A percentile compares a stretch with the other conserved stretches of the same genome.
phyloP scores from a whole-genome alignment of 2,113 vertebrate species.

The Bucco capensis region DNA sequence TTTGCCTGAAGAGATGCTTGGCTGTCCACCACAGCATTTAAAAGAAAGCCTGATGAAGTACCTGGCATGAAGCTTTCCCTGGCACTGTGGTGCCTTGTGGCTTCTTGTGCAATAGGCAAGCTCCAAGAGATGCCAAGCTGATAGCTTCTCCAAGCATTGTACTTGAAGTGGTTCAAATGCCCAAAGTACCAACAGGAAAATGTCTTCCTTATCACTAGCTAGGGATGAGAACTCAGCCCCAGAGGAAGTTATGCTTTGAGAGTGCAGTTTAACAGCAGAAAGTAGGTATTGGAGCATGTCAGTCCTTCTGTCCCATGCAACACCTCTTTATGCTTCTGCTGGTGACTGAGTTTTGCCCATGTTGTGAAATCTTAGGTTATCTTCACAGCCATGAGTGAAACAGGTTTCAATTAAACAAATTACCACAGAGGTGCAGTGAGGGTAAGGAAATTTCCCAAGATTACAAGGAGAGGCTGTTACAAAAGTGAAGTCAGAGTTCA shows the following conservation, averaged over 20 bases:
- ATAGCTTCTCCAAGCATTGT: not conserved
- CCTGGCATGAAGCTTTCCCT: not conserved
- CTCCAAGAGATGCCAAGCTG: not conserved
- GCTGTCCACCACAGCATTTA: not conserved
- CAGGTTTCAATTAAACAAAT: not conserved
- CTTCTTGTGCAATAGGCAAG: not conserved
- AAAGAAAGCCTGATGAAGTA: not conserved
- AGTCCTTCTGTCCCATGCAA: not conserved
- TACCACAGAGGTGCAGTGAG: not conserved
- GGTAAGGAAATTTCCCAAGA: not conserved
- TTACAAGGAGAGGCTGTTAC: not conserved
- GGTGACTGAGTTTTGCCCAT: not conserved
- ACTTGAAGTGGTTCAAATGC: too few relatives aligned
- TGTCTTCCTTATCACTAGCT: not conserved
- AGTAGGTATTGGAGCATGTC: not conserved
- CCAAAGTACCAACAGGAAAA: not conserved
- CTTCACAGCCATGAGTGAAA: not conserved
- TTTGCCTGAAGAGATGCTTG: not conserved
- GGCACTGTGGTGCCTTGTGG: not conserved
- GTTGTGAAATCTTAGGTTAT: not conserved
- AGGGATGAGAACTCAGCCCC: not conserved
- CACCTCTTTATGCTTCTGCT: not conserved
- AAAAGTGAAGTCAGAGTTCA: slow-evolving; percentile 22
- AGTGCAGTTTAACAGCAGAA: not conserved
- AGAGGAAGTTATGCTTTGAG: not conserved